Evolutionary conservation across 1,140 invertebrate species (phyloP), one percentile per base, ranked within the genome.

Genomic region (Latrodectus geometricus): DNA sequence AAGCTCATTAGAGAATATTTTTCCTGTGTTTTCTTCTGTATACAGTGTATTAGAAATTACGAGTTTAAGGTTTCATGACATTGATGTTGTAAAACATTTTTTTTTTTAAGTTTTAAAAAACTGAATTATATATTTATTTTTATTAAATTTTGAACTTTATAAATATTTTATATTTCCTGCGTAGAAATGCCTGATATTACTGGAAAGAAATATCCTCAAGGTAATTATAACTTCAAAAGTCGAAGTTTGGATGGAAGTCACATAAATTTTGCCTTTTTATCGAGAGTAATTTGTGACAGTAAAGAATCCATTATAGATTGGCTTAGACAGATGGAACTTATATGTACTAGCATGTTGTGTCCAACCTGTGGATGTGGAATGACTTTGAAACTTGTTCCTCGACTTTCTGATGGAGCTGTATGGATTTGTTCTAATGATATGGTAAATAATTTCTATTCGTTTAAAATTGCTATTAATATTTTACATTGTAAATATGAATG

Each of bases 351-450:
- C 73, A 70, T 82, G 20, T 49, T 82, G 54, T 82, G 80, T 61
- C 80, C 80, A 14, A 54, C 80, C 0, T 82, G 80, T 65, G 68
- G 68, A 15, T 82, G 52, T 73, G 80, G n/a, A 15, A 82, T 82
- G 80, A 50, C 23, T 9, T 48, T 72, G 8, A 82, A 82, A 49
- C 21, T 23, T n/a, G 66, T 82, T 61, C 52, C 80, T 61, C 69
- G 80, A 48, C 80, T 82, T 35, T 73, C 80, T 14, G 80, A 82
- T 82, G 80, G 80, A 74, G 80, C 80, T 73, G 70, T 82, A 21
- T 82, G 80, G 80, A 23, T 61, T 23, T 82, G 80, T 17, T 73
- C 80, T 49, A 82, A 73, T 82, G 14, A 72, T 54, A 73, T 73
- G 65, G 78, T 80, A 72, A 74, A 23, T 74, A 9, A 69, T 35